These are phyloP conservation scores for Myotis daubentonii DNA, from an alignment of 2,797 vertebrate genomes.

Conservation along the genomic window DNA sequence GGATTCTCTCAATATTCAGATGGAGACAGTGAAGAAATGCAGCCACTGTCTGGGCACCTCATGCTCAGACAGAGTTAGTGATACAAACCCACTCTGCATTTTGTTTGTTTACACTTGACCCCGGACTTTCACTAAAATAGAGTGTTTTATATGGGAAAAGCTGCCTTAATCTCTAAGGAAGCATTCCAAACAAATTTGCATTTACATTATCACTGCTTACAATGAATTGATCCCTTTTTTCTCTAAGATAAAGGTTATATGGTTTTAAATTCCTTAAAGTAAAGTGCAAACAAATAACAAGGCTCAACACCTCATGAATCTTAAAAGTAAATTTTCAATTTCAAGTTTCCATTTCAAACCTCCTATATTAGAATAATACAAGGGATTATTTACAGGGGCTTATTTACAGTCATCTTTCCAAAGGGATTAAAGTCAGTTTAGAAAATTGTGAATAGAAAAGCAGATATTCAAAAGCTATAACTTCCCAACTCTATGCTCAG, in stretches of 20 bases:
- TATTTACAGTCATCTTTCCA: constrained; percentile 9
- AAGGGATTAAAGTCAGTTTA: background rate
- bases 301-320: background rate
- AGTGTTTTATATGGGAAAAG: background rate
- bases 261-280: background rate
- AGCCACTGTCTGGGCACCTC: no score
- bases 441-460: background rate
- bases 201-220: background rate
- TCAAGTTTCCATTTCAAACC: background rate
- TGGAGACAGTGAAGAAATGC: background rate
- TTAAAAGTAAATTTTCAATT: constrained; percentile 18
- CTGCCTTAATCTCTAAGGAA: background rate
- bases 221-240: background rate
- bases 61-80: background rate
- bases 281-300: background rate
- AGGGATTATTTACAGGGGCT: background rate
- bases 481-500: background rate
- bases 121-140: background rate
- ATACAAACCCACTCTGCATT: background rate
- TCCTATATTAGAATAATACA: constrained; percentile 12
- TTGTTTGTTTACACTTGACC: background rate
- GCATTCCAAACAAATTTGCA: background rate
- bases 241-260: background rate
- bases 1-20: rapidly evolving
- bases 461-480: background rate